phyloP scores from a whole-genome alignment of 2,797 vertebrate species.

The Choloepus didactylus region DNA sequence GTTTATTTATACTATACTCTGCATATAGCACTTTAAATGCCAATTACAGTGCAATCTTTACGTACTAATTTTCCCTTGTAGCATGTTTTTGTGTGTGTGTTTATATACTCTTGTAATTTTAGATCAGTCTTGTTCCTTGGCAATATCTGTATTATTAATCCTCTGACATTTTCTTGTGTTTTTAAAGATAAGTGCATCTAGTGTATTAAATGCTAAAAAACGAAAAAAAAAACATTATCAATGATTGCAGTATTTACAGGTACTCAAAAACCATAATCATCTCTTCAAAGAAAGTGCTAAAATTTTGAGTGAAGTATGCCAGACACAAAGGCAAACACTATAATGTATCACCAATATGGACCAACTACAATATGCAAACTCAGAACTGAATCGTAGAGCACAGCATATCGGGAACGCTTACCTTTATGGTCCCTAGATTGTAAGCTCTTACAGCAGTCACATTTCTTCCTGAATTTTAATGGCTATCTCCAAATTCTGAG shows the following conservation, averaged over 20 bases:
- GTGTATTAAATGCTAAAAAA: slow-evolving; percentile 93
- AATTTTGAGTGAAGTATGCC: too few species aligned
- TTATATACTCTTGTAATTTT: slow-evolving; percentile 94
- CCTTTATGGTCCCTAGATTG: too few species aligned
- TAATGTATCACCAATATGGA: too few species aligned
- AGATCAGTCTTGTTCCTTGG: slow-evolving; percentile 95
- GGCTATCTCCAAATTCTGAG: too few species aligned
- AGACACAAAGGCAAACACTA: too few species aligned
- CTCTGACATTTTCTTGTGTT: slow-evolving; percentile 92
- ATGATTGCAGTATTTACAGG: slow-evolving; percentile 93
- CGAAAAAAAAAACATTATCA: slow-evolving; percentile 85
- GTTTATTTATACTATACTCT: slow-evolving; percentile 99
- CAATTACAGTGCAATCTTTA: slow-evolving; percentile 99
- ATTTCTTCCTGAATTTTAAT: too few species aligned
- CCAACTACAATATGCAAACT: too few species aligned
- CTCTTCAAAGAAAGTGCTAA: slow-evolving; percentile 91
- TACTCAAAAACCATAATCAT: slow-evolving; percentile 94
- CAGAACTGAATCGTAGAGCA: too few species aligned
- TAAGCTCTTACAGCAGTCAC: too few species aligned
- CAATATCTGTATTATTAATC: slow-evolving; percentile 97
- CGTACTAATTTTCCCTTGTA: slow-evolving; percentile 92
- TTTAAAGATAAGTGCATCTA: slow-evolving; percentile 94
- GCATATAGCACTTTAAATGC: slow-evolving; percentile 99
- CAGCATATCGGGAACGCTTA: too few species aligned
- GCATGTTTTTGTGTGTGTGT: slow-evolving; percentile 92